These are phyloP conservation scores for Ernsta delagoae DNA, from an alignment of 2,888 invertebrate genomes.

Conservation along the genomic window DNA sequence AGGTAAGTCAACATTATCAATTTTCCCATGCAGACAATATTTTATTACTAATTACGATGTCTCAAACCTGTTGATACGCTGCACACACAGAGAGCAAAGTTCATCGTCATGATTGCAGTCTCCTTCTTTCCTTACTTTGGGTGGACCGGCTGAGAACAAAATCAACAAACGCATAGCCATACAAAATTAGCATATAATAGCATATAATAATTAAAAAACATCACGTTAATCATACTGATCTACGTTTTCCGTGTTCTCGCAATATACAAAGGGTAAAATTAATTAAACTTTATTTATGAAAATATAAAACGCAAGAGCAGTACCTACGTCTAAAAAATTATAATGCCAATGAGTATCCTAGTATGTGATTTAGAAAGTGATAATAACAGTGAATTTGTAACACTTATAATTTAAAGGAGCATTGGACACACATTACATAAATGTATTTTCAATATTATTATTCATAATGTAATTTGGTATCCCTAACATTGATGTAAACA, in stretches of 20 bases:
- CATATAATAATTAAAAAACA: background rate
- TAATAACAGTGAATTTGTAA: background rate
- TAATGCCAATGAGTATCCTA: conserved; percentile 30
- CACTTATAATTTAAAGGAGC: background rate
- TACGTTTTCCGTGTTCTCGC: conserved; percentile 37
- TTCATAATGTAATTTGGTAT: no score
- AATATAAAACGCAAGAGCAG: conserved; percentile 32
- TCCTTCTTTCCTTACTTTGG: conserved; percentile 63
- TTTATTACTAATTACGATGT: conserved; percentile 55
- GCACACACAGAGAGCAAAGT: conserved; percentile 64
- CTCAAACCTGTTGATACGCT: conserved; percentile 70
- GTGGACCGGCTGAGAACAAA: conserved; percentile 77
- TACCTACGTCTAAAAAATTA: background rate
- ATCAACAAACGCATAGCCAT: conserved; percentile 74
- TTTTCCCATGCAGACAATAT: conserved; percentile 54
- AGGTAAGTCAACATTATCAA: conserved; percentile 40
- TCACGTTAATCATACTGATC: conserved; percentile 9
- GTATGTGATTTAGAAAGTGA: conserved; percentile 12
- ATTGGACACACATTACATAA: background rate
- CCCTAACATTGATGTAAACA: no score
- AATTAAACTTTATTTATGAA: conserved; percentile 1
- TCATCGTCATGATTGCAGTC: conserved; percentile 51
- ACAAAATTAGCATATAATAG: conserved; percentile 44
- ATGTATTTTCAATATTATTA: no score
- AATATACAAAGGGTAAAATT: conserved; percentile 3